Evolutionary conservation across 2,113 vertebrate species (phyloP).

Genomic region (Caranx ignobilis): DNA sequence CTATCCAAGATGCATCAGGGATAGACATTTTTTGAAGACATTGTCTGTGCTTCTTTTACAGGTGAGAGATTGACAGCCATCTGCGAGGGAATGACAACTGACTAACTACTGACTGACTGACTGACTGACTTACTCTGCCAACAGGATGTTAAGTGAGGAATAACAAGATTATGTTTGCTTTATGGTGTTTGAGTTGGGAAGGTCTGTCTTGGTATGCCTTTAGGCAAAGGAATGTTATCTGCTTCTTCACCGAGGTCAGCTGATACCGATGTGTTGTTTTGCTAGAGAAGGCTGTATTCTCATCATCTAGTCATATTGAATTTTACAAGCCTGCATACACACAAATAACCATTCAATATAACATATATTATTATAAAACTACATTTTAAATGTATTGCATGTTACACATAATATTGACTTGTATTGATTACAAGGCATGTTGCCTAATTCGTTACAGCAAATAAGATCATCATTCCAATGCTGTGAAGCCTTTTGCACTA

Average conservation of each 20-base stretch:
- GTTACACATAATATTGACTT: background rate
- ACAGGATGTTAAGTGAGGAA: background rate
- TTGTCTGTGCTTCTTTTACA: background rate
- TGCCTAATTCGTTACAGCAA: constrained; percentile 4
- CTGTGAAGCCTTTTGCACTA: constrained; percentile 26
- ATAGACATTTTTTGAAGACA: background rate
- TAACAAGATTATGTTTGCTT: background rate
- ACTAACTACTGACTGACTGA: too few species aligned
- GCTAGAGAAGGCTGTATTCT: background rate
- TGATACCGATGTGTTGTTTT: background rate
- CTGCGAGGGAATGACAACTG: background rate
- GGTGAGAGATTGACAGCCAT: background rate
- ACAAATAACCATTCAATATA: background rate
- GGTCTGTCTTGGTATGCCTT: background rate
- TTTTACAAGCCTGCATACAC: background rate
- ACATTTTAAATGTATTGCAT: background rate
- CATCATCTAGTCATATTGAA: background rate
- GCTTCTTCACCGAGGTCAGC: background rate
- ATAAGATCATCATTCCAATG: constrained; percentile 34
- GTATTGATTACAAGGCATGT: background rate
- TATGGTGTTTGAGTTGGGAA: background rate
- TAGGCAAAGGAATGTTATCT: background rate
- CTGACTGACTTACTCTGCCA: background rate
- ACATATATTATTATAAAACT: background rate
- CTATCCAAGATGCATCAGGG: background rate